Evolutionary conservation across 2,888 invertebrate species (phyloP).

Genomic region (Eupithecia vulgata): DNA sequence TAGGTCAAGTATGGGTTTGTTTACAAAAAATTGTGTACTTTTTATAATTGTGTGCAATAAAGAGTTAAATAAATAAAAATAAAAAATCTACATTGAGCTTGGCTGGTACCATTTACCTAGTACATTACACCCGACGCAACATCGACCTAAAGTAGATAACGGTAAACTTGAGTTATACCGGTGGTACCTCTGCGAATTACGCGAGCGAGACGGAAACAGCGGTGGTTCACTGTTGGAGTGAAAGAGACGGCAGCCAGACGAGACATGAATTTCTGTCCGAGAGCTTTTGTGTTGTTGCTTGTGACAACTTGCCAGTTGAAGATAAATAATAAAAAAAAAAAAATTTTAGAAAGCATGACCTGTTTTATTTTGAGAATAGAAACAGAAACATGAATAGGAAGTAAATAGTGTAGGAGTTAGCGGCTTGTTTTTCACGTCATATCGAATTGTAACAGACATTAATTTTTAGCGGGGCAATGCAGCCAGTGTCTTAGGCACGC

Average conservation of each 20-base stretch:
- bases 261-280: slow-evolving; percentile 22
- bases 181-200: slow-evolving; percentile 29
- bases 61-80: too few species aligned
- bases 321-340: too few species aligned
- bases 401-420: neutral
- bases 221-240: neutral
- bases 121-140: slow-evolving; percentile 1
- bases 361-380: neutral
- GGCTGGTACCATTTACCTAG: neutral
- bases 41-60: too few species aligned
- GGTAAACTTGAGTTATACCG: slow-evolving; percentile 17
- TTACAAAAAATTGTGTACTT: too few species aligned
- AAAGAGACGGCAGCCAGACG: slow-evolving; percentile 28
- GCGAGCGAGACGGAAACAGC: slow-evolving; percentile 15
- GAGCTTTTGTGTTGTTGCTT: slow-evolving; percentile 4
- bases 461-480: too few species aligned
- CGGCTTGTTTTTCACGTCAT: neutral
- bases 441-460: neutral
- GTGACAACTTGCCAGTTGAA: neutral
- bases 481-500: too few species aligned
- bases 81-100: too few species aligned
- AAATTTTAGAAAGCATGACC: neutral
- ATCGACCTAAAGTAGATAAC: slow-evolving; percentile 24
- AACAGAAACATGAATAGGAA: neutral
- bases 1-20: too few species aligned